Percentiles rank a stretch among this genome's conserved stretches.
Evolutionary conservation across 1,140 invertebrate species (phyloP).

Genomic region (Drosophila ogumai): DNA sequence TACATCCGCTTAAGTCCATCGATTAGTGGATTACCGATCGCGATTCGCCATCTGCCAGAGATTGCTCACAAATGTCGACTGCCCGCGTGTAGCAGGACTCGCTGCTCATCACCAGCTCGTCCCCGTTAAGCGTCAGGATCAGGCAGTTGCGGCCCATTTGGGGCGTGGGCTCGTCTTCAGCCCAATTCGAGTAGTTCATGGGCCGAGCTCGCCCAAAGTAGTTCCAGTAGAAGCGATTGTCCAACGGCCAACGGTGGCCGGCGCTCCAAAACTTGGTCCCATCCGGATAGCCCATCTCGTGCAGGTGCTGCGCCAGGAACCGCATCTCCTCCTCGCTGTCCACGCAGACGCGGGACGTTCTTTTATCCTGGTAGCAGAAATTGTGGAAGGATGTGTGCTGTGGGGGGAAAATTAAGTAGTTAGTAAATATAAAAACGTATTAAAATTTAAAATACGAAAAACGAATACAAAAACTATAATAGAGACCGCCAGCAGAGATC

Average conservation of each 20-base stretch:
- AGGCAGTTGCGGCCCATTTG: constrained; percentile 65
- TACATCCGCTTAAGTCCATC: not conserved
- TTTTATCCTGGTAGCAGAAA: constrained; percentile 69
- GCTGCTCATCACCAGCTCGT: constrained; percentile 60
- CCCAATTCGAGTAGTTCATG: constrained; percentile 67
- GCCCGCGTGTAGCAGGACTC: constrained; percentile 57
- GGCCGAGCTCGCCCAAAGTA: constrained; percentile 63
- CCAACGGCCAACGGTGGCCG: constrained; percentile 64
- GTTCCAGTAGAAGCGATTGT: constrained; percentile 71
- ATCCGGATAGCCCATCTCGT: constrained; percentile 45
- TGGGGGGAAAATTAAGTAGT: not conserved
- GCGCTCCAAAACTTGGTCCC: constrained; percentile 72
- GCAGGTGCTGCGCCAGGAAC: constrained; percentile 53
- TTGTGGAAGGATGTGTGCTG: constrained; percentile 71
- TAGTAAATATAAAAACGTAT: not conserved
- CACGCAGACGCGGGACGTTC: constrained; percentile 65
- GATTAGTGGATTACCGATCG: constrained; percentile 58
- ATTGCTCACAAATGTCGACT: constrained; percentile 65
- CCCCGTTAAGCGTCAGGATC: constrained; percentile 47
- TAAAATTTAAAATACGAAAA: too few species aligned
- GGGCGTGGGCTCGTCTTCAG: constrained; percentile 54
- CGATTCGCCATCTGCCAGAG: constrained; percentile 39
- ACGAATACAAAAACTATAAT: too few species aligned
- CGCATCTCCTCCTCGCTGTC: constrained; percentile 66
- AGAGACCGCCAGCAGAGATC: too few species aligned